Conservation (phyloP, 2,113 vertebrate genomes). For the Scatophagus argus region DNA sequence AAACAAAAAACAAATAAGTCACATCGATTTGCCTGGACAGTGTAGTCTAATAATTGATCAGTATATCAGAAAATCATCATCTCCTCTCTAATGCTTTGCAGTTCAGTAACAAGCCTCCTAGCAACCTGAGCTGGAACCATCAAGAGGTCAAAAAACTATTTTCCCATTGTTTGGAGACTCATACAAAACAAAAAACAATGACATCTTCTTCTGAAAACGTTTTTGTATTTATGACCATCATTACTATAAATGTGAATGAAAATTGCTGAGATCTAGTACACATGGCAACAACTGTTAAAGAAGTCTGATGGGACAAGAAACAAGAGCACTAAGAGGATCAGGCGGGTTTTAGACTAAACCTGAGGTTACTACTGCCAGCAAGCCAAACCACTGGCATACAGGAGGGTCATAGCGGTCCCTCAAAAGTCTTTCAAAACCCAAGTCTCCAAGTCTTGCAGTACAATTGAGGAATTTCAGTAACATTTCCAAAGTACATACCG, state of each 20-base stretch:
- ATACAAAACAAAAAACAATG: not conserved
- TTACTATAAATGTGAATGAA: not conserved
- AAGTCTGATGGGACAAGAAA: not conserved
- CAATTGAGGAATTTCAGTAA: not conserved
- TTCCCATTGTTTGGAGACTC: not conserved
- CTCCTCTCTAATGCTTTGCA: constrained; percentile 4
- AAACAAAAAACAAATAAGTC: constrained; percentile 32
- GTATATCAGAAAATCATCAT: constrained; percentile 30
- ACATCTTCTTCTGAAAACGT: not conserved
- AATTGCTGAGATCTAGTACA: not conserved
- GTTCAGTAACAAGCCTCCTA: constrained; percentile 7
- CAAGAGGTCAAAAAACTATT: not conserved
- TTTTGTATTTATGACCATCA: not conserved
- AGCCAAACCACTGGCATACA: not conserved
- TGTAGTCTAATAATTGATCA: not conserved
- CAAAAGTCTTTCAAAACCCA: not conserved
- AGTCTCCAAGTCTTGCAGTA: not conserved
- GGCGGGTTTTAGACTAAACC: not conserved
- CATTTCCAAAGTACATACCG: not conserved
- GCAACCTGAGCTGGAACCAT: constrained; percentile 18
- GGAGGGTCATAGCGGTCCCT: not conserved
- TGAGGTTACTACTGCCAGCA: too few species aligned
- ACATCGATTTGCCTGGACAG: constrained; percentile 1
- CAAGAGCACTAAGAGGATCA: not conserved
- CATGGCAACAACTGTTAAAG: not conserved